A percentile compares a stretch with the other conserved stretches of the same genome.
phyloP scores from a whole-genome alignment of 2,797 vertebrate species.

The Botia kubotai region DNA sequence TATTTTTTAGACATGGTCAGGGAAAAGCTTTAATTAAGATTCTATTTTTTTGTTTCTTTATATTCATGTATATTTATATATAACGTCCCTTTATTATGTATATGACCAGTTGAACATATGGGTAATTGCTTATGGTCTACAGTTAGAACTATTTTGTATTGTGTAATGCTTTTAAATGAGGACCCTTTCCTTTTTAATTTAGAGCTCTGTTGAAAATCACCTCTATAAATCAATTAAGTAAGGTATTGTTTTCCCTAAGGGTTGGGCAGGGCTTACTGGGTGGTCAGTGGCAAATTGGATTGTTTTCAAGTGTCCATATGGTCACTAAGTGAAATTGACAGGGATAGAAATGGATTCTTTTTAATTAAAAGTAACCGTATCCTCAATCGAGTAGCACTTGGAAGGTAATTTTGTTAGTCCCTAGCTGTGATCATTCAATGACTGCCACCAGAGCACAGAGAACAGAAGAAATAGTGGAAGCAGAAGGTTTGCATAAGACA shows the following conservation, averaged over 20 bases:
- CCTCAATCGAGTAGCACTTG: conserved; percentile 73
- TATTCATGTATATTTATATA: too few relatives aligned
- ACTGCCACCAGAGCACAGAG: conserved; percentile 30
- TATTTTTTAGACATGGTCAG: background rate
- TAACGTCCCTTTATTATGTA: too few relatives aligned
- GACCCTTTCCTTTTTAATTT: conserved; percentile 27
- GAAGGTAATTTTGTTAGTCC: conserved; percentile 74
- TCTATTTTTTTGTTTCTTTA: too few relatives aligned
- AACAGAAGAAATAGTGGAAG: conserved; percentile 42
- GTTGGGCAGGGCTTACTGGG: conserved; percentile 56
- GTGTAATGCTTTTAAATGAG: conserved; percentile 16
- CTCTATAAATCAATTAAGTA: conserved; percentile 60
- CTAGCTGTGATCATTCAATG: conserved; percentile 72
- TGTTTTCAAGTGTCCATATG: conserved; percentile 82
- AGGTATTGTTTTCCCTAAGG: conserved; percentile 61
- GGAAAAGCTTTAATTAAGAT: background rate
- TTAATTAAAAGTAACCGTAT: conserved; percentile 82
- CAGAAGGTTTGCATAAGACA: conserved; percentile 61
- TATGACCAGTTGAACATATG: background rate
- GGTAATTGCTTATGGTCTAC: background rate
- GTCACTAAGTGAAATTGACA: conserved; percentile 69
- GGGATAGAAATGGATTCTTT: conserved; percentile 77
- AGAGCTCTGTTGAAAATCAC: conserved; percentile 38
- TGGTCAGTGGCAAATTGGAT: conserved; percentile 72
- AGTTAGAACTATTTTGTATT: conserved; percentile 19